phyloP scores from a whole-genome alignment of 64 coral and sea anemone genomes.

The Pocillopora damicornis region DNA sequence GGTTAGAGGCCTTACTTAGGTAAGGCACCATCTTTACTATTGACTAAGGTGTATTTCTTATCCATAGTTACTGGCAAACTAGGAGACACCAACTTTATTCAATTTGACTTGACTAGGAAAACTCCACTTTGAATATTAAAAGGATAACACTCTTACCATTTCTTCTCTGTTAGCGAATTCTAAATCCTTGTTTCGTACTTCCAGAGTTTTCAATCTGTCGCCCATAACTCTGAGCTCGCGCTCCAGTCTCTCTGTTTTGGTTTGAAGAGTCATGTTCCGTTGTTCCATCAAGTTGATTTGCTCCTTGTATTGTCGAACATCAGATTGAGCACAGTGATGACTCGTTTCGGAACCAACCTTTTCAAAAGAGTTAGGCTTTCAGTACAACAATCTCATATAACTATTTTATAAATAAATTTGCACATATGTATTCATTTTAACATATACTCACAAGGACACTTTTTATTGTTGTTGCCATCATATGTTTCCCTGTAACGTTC shows the following conservation, averaged over 20 bases:
- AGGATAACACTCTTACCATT: not conserved
- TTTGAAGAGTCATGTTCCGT: conserved; percentile 73
- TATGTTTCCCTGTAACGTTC: conserved; percentile 7
- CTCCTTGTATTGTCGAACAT: conserved; percentile 56
- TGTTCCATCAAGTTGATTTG: conserved; percentile 80
- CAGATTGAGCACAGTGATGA: conserved; percentile 36
- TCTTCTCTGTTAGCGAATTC: conserved; percentile 8
- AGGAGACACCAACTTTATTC: not conserved
- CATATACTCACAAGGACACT: conserved; percentile 15
- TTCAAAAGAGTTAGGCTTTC: not conserved
- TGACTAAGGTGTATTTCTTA: too few relatives aligned
- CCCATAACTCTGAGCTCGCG: conserved; percentile 69
- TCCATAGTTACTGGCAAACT: too few relatives aligned
- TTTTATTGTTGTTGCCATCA: conserved; percentile 30
- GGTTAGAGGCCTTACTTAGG: not conserved
- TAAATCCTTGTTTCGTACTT: conserved; percentile 43
- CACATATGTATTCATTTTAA: not conserved
- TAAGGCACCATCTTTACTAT: too few relatives aligned
- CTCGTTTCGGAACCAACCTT: not conserved
- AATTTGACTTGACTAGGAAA: not conserved
- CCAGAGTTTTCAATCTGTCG: conserved; percentile 59
- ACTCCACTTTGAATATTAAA: not conserved
- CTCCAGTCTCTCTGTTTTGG: conserved; percentile 84
- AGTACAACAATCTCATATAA: not conserved
- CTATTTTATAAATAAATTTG: too few relatives aligned